phyloP scores from a whole-genome alignment of 2,113 vertebrate species.

The Gadus chalcogrammus region DNA sequence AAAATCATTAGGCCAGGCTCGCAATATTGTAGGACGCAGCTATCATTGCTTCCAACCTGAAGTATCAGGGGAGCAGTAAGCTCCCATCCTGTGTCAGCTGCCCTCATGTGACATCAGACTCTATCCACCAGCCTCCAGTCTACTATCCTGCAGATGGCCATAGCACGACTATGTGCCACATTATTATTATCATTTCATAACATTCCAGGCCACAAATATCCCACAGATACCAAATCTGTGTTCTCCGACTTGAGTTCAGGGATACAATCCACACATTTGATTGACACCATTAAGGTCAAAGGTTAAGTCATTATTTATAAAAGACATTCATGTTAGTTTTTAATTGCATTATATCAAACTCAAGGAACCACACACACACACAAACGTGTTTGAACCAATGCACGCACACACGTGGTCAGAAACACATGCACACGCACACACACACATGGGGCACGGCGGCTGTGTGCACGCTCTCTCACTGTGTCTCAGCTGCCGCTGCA shows the following conservation, averaged over 20 bases:
- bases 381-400: constrained; percentile 3
- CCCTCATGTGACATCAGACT: neutral
- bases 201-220: too few species aligned
- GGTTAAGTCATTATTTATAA: neutral
- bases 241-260: too few species aligned
- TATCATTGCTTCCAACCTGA: too few species aligned
- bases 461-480: constrained; percentile 68
- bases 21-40: too few species aligned
- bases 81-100: neutral
- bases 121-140: neutral
- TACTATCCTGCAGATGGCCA: neutral
- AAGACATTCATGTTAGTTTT: neutral
- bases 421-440: constrained; percentile 23
- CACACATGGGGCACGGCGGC: too few species aligned
- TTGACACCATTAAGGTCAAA: neutral
- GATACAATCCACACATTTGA: too few species aligned
- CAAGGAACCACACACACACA: neutral
- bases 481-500: constrained; percentile 85
- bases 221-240: too few species aligned
- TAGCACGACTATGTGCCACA: neutral
- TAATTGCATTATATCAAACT: neutral
- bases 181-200: too few species aligned
- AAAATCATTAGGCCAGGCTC: too few species aligned
- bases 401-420: neutral
- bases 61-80: too few species aligned